Conservation (phyloP, 2,888 invertebrate genomes). For the Ectobius pallidus region DNA sequence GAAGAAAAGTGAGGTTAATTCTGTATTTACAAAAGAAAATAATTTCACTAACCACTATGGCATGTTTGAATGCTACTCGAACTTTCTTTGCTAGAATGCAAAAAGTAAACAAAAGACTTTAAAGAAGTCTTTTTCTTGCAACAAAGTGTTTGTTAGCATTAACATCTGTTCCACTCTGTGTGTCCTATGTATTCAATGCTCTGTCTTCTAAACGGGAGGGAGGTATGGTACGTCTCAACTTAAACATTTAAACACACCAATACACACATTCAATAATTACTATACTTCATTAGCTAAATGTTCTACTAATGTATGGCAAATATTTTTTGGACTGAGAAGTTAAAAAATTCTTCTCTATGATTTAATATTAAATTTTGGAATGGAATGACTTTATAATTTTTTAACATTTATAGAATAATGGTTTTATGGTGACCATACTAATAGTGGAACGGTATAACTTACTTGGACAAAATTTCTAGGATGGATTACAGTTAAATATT, state of each 20-base stretch:
- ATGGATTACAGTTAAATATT: constrained; percentile 41
- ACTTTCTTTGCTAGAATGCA: constrained; percentile 11
- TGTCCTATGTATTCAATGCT: constrained; percentile 20
- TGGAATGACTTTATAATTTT: constrained; percentile 32
- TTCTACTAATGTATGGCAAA: constrained; percentile 35
- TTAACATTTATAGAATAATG: constrained; percentile 31
- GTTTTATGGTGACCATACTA: constrained; percentile 30
- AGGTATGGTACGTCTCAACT: neutral
- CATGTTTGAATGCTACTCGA: constrained; percentile 6
- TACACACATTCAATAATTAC: constrained; percentile 28
- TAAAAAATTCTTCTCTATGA: constrained; percentile 31
- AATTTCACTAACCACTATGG: constrained; percentile 4
- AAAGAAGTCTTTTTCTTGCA: constrained; percentile 3
- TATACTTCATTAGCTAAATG: constrained; percentile 10
- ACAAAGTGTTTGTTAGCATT: constrained; percentile 3
- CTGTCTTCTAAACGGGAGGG: constrained; percentile 12
- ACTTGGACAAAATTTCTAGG: constrained; percentile 42
- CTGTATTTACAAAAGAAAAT: constrained; percentile 20
- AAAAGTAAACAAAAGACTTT: neutral
- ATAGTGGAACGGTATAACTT: constrained; percentile 39
- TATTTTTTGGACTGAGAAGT: constrained; percentile 37
- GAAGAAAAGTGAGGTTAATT: neutral
- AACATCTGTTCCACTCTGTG: constrained; percentile 13
- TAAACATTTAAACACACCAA: constrained; percentile 35
- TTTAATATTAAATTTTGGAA: constrained; percentile 33